A percentile compares a stretch with the other conserved stretches of the same genome.
phyloP scores from a whole-genome alignment of 1,140 invertebrate genomes.

The Bombyx mandarina region DNA sequence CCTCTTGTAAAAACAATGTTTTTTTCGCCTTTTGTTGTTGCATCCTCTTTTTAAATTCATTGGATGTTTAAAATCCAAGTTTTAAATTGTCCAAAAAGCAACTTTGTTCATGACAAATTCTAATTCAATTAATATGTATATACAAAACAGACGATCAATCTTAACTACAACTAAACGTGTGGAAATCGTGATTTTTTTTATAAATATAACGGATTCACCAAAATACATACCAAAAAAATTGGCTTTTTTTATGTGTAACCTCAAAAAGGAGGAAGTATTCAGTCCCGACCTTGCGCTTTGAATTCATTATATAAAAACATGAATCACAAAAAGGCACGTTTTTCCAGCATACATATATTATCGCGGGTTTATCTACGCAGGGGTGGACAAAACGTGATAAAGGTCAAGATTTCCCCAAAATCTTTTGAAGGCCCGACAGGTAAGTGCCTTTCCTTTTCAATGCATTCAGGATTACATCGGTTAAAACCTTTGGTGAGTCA shows the following conservation, averaged over 20 bases:
- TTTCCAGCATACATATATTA: background rate
- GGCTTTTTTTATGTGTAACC: background rate
- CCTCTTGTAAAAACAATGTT: too few relatives aligned
- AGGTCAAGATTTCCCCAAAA: slow-evolving; percentile 5
- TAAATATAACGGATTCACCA: background rate
- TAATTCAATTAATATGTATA: too few relatives aligned
- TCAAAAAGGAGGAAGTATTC: slow-evolving; percentile 1
- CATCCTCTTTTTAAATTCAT: too few relatives aligned
- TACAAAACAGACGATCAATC: background rate
- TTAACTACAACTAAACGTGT: background rate
- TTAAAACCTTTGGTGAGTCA: slow-evolving; percentile 21
- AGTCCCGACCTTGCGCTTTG: background rate
- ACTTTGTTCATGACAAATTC: too few relatives aligned
- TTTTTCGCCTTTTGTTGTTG: too few relatives aligned
- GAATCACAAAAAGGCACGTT: slow-evolving; percentile 2
- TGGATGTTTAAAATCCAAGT: too few relatives aligned
- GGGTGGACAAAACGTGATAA: background rate
- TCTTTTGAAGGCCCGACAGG: slow-evolving; percentile 3
- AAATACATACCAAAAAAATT: background rate
- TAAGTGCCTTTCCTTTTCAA: slow-evolving; percentile 14
- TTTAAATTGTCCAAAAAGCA: too few relatives aligned
- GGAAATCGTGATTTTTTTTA: background rate
- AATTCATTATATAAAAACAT: background rate
- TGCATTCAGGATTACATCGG: slow-evolving; percentile 15
- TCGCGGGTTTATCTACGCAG: background rate